Base-by-base conservation (phyloP, 2,888 invertebrate species). In the Tanypteryx hageni region DNA sequence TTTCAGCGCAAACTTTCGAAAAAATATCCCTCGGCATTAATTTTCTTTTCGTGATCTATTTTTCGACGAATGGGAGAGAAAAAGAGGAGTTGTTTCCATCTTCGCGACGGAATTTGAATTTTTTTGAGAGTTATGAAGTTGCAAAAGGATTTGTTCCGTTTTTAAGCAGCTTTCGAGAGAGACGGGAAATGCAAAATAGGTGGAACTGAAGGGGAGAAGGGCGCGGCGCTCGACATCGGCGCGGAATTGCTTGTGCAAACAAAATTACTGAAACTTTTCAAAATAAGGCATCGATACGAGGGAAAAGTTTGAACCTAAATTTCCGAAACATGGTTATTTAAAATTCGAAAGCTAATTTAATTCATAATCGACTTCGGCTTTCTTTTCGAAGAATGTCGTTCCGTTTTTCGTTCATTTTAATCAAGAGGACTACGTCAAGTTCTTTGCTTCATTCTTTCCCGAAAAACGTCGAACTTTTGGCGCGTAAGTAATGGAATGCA, bases 11-110 rank as follows among this genome's bases (percentile, higher is more conserved):
- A 44, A 44, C 44, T 44, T 31, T 57, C 83, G 8, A n/a, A 56
- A 57, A 83, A 57, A 31, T 11, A 18, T n/a, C n/a, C 56, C 44
- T 83, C 57, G 57, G 27, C 18, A 57, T 83, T 16, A 57, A 57
- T 16, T 82, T 82, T 82, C 18, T n/a, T 82, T 14, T 31, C 84
- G n/a, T 84, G 16, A 84, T 81, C 13, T 81, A n/a, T 81, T n/a
- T 27, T n/a, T 81, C 81, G 22, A 13, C 22, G 81, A 81, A n/a
- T 61, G 13, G 13, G 61, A 18, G 9, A 59, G 59, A 9, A 59
- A 9, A 18, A 27, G 11, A 27, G 9, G 76, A 76, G 76, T 22
- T 13, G 76, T 11, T 7, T 22, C 27, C 13, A 14, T 76, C 76
- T 76, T 14, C 76, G 27, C 18, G 22, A n/a, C 18, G 68, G 68